Base-by-base conservation (phyloP, 1,140 invertebrate genomes). In the Trissolcus basalis region DNA sequence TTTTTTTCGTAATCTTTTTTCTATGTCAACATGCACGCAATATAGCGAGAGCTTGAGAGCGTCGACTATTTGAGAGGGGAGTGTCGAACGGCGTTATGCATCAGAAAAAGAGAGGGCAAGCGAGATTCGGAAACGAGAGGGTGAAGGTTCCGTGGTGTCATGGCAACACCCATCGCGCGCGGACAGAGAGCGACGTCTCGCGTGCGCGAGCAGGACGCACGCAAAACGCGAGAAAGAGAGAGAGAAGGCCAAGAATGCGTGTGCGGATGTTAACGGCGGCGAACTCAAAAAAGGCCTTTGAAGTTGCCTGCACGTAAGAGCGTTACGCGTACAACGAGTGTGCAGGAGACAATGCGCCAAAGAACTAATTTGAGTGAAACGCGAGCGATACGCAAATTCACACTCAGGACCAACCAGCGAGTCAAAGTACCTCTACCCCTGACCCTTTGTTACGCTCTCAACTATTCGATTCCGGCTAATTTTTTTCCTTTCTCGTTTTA, bases 111-210 rank as follows among this genome's bases (percentile, higher is more conserved):
- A 71, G 79, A 65, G 67, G 78, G 63, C 50, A 77, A 73, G 77
- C 79, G 79, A 80, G 80, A 83, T 83, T 82, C 81, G 78, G 80
- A 81, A 74, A 76, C 67, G 61, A 81, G 61, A 81, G 82, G 78
- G 79, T 81, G 80, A 77, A 81, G 83, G 80, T 84, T 84, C 73
- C 82, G 79, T 83, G 85, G 84, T 86, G 85, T 86, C 85, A 86
- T 86, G 85, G 85, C 85, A 87, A 87, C 85, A 86, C 85, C 84
- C 85, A 79, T 72, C 78, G 79, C 74, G 70, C 81, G 75, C 55
- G 65, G 56, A 69, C 47, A 60, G 81, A 76, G 68, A 81, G 72
- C 78, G 77, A 75, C 79, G 81, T 81, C 80, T 79, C 80, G 81
- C 77, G 58, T 67, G 43, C 71, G 49, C 54, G 44, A 47, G 27